A percentile compares a stretch with the other conserved stretches of the same genome.
Evolutionary conservation across 1,140 invertebrate genomes (phyloP).

Genomic region (Archegozetes longisetosus): DNA sequence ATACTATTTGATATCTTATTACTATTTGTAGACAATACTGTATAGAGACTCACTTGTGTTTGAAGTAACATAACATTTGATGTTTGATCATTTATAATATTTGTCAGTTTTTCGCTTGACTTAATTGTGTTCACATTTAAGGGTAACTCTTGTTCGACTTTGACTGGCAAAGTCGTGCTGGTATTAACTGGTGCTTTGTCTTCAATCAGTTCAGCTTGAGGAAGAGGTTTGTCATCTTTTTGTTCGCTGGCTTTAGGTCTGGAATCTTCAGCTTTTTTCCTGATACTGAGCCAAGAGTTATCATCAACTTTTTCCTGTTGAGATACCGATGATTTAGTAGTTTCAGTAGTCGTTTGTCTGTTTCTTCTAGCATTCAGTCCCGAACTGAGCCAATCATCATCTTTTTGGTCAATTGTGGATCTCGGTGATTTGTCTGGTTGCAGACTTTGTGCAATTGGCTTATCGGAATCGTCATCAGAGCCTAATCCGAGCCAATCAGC

Average conservation of each 20-base stretch:
- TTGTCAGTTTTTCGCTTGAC: no score
- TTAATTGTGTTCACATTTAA: no score
- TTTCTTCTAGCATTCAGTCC: conserved; percentile 9
- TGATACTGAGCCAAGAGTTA: neutral
- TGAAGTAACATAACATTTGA: no score
- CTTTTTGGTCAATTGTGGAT: neutral
- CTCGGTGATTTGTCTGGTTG: neutral
- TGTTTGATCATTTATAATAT: no score
- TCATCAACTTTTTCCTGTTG: neutral
- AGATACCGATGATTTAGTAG: neutral
- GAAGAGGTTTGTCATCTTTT: neutral
- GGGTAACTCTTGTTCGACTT: no score
- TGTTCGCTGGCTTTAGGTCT: neutral
- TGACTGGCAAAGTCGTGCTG: neutral
- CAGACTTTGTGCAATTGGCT: neutral
- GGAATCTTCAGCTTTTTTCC: neutral
- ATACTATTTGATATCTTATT: no score
- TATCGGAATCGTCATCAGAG: neutral
- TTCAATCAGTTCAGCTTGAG: neutral
- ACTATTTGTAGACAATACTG: no score
- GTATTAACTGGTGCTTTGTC: neutral
- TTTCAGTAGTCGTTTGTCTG: neutral
- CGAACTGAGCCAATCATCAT: conserved; percentile 6
- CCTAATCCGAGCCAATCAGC: conserved; percentile 8
- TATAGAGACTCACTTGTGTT: no score